Evolutionary conservation across 2,888 invertebrate genomes (phyloP), one percentile per base, ranked within the genome.

Genomic region (Limenitis camilla): DNA sequence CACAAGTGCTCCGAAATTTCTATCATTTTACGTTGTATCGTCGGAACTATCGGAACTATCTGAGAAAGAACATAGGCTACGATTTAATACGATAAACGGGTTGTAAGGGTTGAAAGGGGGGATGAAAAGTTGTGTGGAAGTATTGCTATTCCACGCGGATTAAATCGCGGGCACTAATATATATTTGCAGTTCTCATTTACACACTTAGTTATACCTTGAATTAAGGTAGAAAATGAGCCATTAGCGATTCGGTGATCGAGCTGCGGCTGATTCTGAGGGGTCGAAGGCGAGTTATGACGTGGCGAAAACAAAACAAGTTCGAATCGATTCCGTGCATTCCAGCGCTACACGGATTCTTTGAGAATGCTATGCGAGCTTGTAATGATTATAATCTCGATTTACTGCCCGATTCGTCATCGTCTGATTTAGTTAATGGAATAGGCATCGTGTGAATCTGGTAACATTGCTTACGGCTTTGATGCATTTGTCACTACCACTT

Each of bases 291-390:
- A 76, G 79, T 79, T 83, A 81, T 86, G 86, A 87, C 85, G 83
- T 85, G 78, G 86, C 85, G 80, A 83, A 85, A 85, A 81, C 78
- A 79, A 84, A 85, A 86, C 86, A 62, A 77, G 86, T 85, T 78
- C 67, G 73, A 78, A 81, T 78, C 78, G 83, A 81, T 81, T 77
- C 79, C 69, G 77, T 78, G 85, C 86, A 86, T 86, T 81, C 86
- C 85, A 71, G 72, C 72, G 80, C 77, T 77, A 76, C 81, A 79
- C 74, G 73, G 81, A 81, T 81, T 78, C 81, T 72, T 74, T 69
- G 71, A 79, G 81, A 83, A 83, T 83, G 77, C 74, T 73, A 76
- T 69, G 74, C 77, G 72, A 77, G 76, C 71, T 67, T 67, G 74
- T 77, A 82, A 84, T 81, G 79, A 83, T 84, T 81, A 78, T 84